These are phyloP conservation scores for Ailuropoda melanoleuca DNA, from an alignment of 2,113 vertebrate genomes.

Conservation along the genomic window DNA sequence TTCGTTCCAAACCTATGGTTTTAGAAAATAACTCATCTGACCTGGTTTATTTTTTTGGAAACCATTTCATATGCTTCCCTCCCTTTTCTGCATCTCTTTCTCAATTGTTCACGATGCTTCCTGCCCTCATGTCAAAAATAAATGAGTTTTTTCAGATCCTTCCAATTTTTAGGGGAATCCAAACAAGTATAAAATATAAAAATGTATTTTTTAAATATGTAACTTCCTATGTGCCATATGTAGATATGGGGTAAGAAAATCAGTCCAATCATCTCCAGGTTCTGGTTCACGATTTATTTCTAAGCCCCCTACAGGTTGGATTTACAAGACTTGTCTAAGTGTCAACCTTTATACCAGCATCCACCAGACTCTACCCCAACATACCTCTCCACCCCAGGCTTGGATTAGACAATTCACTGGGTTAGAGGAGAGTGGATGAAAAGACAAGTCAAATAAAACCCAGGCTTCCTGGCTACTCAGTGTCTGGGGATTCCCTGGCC, in stretches of 20 bases:
- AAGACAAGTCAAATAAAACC: not conserved
- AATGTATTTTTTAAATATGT: not conserved
- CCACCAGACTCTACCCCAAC: not conserved
- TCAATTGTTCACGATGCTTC: not conserved
- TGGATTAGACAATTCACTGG: not conserved
- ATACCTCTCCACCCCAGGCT: not conserved
- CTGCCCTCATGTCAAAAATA: not conserved
- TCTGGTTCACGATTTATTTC: not conserved
- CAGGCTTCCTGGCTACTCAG: not conserved
- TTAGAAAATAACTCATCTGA: slow-evolving; percentile 30
- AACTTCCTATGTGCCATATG: fast-evolving
- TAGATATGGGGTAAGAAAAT: not conserved
- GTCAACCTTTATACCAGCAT: not conserved
- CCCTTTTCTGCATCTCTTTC: not conserved
- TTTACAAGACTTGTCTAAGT: too few relatives aligned
- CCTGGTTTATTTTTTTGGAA: slow-evolving; percentile 32
- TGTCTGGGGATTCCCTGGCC: not conserved
- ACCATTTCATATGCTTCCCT: not conserved
- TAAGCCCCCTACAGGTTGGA: not conserved
- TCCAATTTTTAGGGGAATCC: not conserved
- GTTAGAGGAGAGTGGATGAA: not conserved
- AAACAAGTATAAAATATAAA: not conserved
- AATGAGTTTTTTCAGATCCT: not conserved
- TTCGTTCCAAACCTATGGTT: slow-evolving; percentile 27
- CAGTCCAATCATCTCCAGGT: not conserved